Base-by-base conservation (phyloP, 2,797 vertebrate species). In the Jordanella pulchra region DNA sequence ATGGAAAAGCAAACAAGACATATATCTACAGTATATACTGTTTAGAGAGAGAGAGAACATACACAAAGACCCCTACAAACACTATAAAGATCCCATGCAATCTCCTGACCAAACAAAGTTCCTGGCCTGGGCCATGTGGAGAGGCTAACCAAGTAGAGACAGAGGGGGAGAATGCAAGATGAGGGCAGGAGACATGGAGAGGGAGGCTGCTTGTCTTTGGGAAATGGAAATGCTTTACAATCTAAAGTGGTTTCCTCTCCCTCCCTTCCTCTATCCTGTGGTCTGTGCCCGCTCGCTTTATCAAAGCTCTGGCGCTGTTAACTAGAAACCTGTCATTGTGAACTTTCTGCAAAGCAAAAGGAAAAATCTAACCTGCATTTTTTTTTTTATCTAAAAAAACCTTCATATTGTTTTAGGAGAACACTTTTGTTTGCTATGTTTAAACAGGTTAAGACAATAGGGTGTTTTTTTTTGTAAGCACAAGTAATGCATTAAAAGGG, bases 221-320 rank as follows among this genome's bases (percentile, higher is more conserved):
- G 95, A 96, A 96, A 96, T 94, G 93, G 93, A 96, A 95, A 94
- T 93, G 94, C 93, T 96, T 95, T 93, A 95, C 94, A 95, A 92
- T 91, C 69, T 76, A 67, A 92, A 97, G 95, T 95, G 93, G 95
- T 95, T 97, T 96, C 90, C 91, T 93, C 72, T 89, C 84, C 82
- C 85, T 89, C 84, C 83, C 85, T 83, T 94, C 86, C 89, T 89
- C 82, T 78, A 77, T 85, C 76, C 85, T 84, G 84, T 76, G 65
- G 78, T 85, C 80, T 65, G 67, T 86, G 83, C 71, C 73, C 84
- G 77, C 88, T 83, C 79, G 81, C 76, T 84, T 79, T 84, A 86
- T 84, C 74, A 61, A 67, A 79, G 87, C 85, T 87, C 85, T 84
- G 86, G 82, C 81, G 35, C 74, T 66, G 73, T 84, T 91, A 89